Evolutionary conservation across 2,888 invertebrate species (phyloP), one percentile per base, ranked within the genome.

Genomic region (Protophormia terraenovae): DNA sequence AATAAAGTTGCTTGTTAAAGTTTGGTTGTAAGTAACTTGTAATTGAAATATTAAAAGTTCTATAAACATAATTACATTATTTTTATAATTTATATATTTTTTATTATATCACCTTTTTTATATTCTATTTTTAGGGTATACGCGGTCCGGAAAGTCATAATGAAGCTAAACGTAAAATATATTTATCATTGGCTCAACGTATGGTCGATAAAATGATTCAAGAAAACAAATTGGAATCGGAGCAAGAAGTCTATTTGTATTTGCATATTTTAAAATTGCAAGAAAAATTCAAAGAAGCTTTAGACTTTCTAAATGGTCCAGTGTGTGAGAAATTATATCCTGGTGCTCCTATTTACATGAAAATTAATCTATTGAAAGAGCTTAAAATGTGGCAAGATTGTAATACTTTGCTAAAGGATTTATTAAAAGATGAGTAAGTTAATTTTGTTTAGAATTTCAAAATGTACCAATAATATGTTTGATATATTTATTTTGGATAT

Each of bases 201-300:
- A 98, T 99, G 99, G 96, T 98, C 32, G 95, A 96, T 88, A 98
- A 98, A 92, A 95, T 97, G 90, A 96, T 98, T 76, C 93, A 95
- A 5, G 97, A 98, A 86, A 96, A 96, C 87, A 97, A 97, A 93
- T 94, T 98, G 90, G 97, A 98, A 91, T 97, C 98, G 0, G 98
- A 98, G 91, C 98, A 98, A 93, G 99, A 99, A 92, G 96, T 98
- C 0, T 95, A 97, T 80, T 94, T 99, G 55, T 98, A 98, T 93
- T 94, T 98, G 77, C 96, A 98, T 94, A 96, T 99, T 84, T 93
- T 97, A 62, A 96, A 97, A 89, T 93, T 96, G 16, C 96, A 96
- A 91, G 95, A 95, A 41, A 98, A 98, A 92, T 96, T 95, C 93
- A 94, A 96, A 87, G 97, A 97, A 89, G 96, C 97, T 12, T 92